Evolutionary conservation across 2,797 vertebrate genomes (phyloP).

Genomic region (Micropoecilia bifurca): DNA sequence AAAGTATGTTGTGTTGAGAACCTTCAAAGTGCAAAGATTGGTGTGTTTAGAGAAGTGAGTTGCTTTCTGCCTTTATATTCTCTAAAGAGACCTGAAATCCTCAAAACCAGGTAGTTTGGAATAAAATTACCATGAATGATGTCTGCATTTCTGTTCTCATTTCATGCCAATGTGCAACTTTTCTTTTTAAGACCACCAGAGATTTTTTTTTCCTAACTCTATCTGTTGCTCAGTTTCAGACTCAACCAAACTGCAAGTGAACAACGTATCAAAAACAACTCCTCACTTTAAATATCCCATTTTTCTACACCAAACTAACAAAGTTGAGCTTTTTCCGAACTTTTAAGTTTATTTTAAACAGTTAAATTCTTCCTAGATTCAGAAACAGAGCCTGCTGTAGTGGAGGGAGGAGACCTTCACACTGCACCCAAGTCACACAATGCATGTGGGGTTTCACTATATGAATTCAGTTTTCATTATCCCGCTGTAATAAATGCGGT

Average conservation of each 20-base stretch:
- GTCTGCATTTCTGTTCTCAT: slow-evolving; percentile 18
- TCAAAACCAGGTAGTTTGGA: slow-evolving; percentile 9
- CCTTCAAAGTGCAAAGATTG: slow-evolving; percentile 1
- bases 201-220: slow-evolving; percentile 9
- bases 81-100: slow-evolving; percentile 17
- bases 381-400: slow-evolving; percentile 21
- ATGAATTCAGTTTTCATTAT: slow-evolving; percentile 84
- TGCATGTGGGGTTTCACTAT: slow-evolving; percentile 62
- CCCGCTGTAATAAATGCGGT: slow-evolving; percentile 81
- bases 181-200: slow-evolving; percentile 19
- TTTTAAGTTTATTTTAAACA: slow-evolving; percentile 14
- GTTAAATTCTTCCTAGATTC: slow-evolving; percentile 36
- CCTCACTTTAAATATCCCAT: slow-evolving; percentile 37
- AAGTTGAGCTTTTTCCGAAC: slow-evolving; percentile 26
- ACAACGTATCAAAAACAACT: slow-evolving; percentile 40
- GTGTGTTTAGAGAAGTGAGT: slow-evolving; percentile 7
- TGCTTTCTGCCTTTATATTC: slow-evolving; percentile 26
- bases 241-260: slow-evolving; percentile 13
- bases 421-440: slow-evolving; percentile 68
- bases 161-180: slow-evolving; percentile 13
- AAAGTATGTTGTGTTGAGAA: neutral
- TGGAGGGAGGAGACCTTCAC: slow-evolving; percentile 61
- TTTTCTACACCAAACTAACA: slow-evolving; percentile 28
- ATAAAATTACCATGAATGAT: slow-evolving; percentile 34
- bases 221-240: slow-evolving; percentile 8